phyloP scores from a whole-genome alignment of 2,113 vertebrate genomes.

The Tiliqua scincoides region DNA sequence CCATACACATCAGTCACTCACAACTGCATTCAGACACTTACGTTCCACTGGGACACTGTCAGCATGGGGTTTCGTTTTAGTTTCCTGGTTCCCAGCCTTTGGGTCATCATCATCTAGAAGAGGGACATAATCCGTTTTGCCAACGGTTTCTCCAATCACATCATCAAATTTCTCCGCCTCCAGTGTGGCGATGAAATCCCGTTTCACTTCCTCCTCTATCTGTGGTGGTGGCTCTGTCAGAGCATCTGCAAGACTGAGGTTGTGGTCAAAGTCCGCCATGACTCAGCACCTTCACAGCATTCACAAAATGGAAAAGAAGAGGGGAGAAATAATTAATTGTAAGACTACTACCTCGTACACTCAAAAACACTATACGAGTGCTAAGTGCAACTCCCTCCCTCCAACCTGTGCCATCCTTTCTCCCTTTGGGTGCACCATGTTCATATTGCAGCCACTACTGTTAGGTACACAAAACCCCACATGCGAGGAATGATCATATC shows the following conservation, averaged over 20 bases:
- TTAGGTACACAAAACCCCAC: too few relatives aligned
- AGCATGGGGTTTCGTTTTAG: constrained; percentile 64
- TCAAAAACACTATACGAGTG: too few relatives aligned
- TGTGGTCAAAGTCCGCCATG: constrained; percentile 81
- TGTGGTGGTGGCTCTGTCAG: constrained; percentile 83
- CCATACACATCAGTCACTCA: too few relatives aligned
- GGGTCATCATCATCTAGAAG: constrained; percentile 84
- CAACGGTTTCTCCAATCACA: constrained; percentile 90
- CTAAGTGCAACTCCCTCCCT: too few relatives aligned
- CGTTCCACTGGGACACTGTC: constrained; percentile 63
- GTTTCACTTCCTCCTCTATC: constrained; percentile 83
- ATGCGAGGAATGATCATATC: too few relatives aligned
- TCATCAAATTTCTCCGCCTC: constrained; percentile 91
- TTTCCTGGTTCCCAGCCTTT: constrained; percentile 65
- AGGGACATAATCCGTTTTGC: constrained; percentile 89
- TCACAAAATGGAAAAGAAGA: accelerated
- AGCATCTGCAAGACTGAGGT: constrained; percentile 89
- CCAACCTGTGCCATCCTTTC: too few relatives aligned
- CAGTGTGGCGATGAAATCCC: constrained; percentile 89
- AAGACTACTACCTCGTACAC: not conserved
- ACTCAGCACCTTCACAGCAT: constrained; percentile 37
- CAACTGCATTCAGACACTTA: constrained; percentile 50
- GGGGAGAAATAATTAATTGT: constrained; percentile 4
- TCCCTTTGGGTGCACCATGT: too few relatives aligned
- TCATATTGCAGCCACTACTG: too few relatives aligned